phyloP scores from a whole-genome alignment of 2,797 vertebrate species.

The Acanthurus lineatus region DNA sequence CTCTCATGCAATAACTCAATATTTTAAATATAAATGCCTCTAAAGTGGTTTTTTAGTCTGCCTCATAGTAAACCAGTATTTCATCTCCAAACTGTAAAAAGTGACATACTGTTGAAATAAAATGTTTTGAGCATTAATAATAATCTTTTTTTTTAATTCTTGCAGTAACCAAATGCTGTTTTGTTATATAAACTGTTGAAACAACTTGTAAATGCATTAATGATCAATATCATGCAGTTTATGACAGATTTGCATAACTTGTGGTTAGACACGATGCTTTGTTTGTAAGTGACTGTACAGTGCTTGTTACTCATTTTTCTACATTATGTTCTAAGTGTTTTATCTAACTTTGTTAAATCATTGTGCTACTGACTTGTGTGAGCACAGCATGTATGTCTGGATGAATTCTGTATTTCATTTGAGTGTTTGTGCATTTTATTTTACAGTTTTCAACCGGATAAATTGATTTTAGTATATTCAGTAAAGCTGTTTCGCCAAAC shows the following conservation, averaged over 20 bases:
- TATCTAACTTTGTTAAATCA: conserved; percentile 18
- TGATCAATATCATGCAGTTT: conserved; percentile 17
- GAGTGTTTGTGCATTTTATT: conserved; percentile 8
- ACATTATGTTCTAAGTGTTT: conserved; percentile 27
- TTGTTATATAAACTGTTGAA: conserved; percentile 25
- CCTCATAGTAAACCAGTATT: conserved; percentile 18
- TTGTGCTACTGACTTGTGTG: conserved; percentile 23
- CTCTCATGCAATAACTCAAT: conserved; percentile 31
- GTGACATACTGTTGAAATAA: not conserved
- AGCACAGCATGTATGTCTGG: conserved; percentile 39
- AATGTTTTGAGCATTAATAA: conserved; percentile 33
- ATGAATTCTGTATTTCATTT: conserved; percentile 42
- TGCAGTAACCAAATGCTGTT: conserved; percentile 22
- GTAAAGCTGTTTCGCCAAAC: not conserved
- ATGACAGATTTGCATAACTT: conserved; percentile 24
- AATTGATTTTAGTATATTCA: not conserved
- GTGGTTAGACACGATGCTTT: conserved; percentile 14
- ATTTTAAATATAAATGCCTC: conserved; percentile 13
- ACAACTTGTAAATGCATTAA: conserved; percentile 23
- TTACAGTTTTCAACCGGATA: not conserved
- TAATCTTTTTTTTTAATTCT: not conserved
- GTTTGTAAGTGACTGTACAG: conserved; percentile 30
- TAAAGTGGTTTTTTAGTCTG: conserved; percentile 2
- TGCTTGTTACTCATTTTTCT: conserved; percentile 30
- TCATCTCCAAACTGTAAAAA: conserved; percentile 26